Evolutionary conservation across 1,140 invertebrate species (phyloP), one percentile per base, ranked within the genome.

Genomic region (Heterodera carotae): DNA sequence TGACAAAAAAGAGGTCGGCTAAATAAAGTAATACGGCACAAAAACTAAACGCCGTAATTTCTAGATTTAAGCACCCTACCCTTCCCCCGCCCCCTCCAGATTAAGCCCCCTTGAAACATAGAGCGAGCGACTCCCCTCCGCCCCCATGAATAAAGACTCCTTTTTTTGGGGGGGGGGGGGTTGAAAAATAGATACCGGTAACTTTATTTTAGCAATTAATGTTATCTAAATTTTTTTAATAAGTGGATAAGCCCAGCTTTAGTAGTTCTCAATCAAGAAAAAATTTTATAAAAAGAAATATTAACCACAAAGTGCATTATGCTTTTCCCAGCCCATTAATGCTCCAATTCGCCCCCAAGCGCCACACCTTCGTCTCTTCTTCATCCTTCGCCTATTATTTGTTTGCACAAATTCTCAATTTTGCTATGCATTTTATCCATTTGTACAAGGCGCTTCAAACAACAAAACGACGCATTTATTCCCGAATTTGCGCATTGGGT

Each of bases 321-420:
- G 48, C 48, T 56, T 22, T 22, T 22, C 48, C 18, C 12, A 5
- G 48, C 48, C 48, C 48, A 53, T 53, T 53, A 53, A 53, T 53
- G 48, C 48, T 22, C 48, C 48, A 53, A 53, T 53, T 53, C 18
- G 4, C 18, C 48, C 48, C 48, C 48, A 12, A 6, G 39, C 6
- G 39, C 6, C 48, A 5, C 48, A 15, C 48, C 48, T 22, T 22
- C 18, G 10, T 15, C 48, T 15, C 18, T 22, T 22, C 5, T 53
- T 53, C 15, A 15, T 15, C 22, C 48, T 12, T 43, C 39, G 39
- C 39, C n/a, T 43, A 12, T 43, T 43, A 56, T 56, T 56, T 56
- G 48, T 56, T 56, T 56, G 48, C 48, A 56, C 48, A 56, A 56
- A 22, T 56, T 56, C 48, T 56, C 48, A 56, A 56, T 56, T 56